phyloP scores from a whole-genome alignment of 2,888 invertebrate species.

The Aethes cnicana region DNA sequence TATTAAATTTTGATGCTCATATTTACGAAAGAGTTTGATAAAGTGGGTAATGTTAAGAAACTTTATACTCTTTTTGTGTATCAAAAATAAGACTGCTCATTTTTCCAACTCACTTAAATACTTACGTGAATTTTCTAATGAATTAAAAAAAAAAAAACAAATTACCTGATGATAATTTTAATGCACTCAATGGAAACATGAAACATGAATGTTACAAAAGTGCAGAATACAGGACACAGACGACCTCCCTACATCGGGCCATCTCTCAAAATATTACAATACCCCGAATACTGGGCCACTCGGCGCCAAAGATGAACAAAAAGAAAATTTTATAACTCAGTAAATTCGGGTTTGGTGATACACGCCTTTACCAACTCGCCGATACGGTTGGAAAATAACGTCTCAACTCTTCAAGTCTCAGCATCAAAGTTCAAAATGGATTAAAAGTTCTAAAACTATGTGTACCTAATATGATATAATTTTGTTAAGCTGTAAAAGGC shows the following conservation, averaged over 20 bases:
- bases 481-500: slow-evolving; percentile 57
- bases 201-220: too few relatives aligned
- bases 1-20: too few relatives aligned
- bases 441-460: background rate
- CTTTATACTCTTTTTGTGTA: too few relatives aligned
- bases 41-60: too few relatives aligned
- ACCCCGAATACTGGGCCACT: slow-evolving; percentile 43
- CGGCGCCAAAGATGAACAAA: slow-evolving; percentile 45
- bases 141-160: too few relatives aligned
- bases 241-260: slow-evolving; percentile 30
- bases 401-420: slow-evolving; percentile 26
- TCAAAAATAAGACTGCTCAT: too few relatives aligned
- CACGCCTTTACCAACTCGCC: slow-evolving; percentile 47
- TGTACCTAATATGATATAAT: slow-evolving; percentile 33
- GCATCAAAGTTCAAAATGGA: slow-evolving; percentile 36
- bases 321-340: slow-evolving; percentile 70
- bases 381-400: background rate
- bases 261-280: slow-evolving; percentile 40
- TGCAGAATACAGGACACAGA: slow-evolving; percentile 19
- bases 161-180: too few relatives aligned
- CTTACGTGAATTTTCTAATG: too few relatives aligned
- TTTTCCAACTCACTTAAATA: too few relatives aligned
- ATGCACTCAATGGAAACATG: too few relatives aligned
- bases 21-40: too few relatives aligned
- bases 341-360: slow-evolving; percentile 73